Percentiles rank a stretch among this genome's conserved stretches.
phyloP scores from a whole-genome alignment of 2,888 invertebrate species.

The Nycteola revayana region DNA sequence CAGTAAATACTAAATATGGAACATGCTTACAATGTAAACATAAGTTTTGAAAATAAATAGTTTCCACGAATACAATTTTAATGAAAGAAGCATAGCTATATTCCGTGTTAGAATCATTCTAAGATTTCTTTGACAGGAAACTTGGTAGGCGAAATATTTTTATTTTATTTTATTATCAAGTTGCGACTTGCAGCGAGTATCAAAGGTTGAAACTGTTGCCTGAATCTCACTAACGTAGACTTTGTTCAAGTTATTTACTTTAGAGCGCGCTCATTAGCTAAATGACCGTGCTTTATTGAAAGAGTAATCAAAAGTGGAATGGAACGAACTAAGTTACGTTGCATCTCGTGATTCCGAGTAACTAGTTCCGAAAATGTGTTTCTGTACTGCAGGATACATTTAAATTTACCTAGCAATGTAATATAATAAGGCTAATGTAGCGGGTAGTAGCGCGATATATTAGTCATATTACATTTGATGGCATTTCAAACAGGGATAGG shows the following conservation, averaged over 20 bases:
- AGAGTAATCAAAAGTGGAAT: slow-evolving; percentile 58
- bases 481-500: no score
- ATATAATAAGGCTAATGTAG: no score
- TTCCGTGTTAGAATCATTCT: slow-evolving; percentile 8
- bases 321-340: slow-evolving; percentile 25
- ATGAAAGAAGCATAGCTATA: not conserved
- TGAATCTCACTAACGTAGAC: slow-evolving; percentile 63
- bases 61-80: no score
- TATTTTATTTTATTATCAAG: slow-evolving; percentile 49
- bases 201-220: slow-evolving; percentile 57
- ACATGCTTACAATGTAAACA: not conserved
- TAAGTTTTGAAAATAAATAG: not conserved
- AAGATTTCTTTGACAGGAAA: slow-evolving; percentile 24
- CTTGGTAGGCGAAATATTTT: slow-evolving; percentile 42
- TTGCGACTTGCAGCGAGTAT: slow-evolving; percentile 45
- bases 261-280: slow-evolving; percentile 73
- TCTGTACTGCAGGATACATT: slow-evolving; percentile 1
- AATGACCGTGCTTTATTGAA: slow-evolving; percentile 72
- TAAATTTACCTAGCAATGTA: no score
- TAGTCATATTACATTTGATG: no score
- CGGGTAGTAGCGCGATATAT: no score
- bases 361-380: slow-evolving; percentile 15
- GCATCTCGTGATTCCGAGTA: slow-evolving; percentile 21
- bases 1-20: no score
- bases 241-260: slow-evolving; percentile 74